phyloP scores from a whole-genome alignment of 1,140 invertebrate species.

The Aporrectodea caliginosa region DNA sequence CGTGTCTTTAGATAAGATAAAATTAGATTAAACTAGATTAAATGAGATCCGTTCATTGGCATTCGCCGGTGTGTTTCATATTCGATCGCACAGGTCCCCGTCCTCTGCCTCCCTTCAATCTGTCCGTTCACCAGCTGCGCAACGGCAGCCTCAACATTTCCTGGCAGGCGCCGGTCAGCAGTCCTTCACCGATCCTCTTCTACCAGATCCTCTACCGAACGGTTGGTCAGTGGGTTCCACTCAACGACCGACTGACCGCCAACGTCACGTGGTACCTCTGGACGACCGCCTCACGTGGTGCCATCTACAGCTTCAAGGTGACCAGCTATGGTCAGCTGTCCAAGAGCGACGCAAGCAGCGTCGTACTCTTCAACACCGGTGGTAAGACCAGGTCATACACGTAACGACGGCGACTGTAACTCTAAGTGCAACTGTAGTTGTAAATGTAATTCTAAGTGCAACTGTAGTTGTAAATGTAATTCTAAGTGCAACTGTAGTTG shows the following conservation, averaged over 20 bases:
- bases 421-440: not conserved
- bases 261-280: conserved; percentile 53
- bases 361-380: conserved; percentile 8
- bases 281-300: conserved; percentile 26
- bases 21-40: too few species aligned
- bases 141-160: conserved; percentile 77
- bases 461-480: not conserved
- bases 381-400: not conserved
- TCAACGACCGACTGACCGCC: conserved; percentile 80
- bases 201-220: conserved; percentile 84
- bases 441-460: not conserved
- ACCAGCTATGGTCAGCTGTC: not conserved
- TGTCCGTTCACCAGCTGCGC: conserved; percentile 77
- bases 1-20: too few species aligned
- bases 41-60: too few species aligned
- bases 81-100: too few species aligned
- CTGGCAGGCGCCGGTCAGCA: conserved; percentile 76
- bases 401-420: not conserved
- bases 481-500: not conserved
- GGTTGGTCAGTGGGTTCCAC: conserved; percentile 69
- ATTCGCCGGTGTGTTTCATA: too few species aligned
- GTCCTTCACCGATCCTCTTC: conserved; percentile 66
- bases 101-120: conserved; percentile 69
- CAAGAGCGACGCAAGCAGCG: conserved; percentile 6
- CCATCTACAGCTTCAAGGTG: conserved; percentile 25